Conservation (phyloP, 30 jellyfish, hydroid and myxozoan genomes). For the Turritopsis dohrnii region DNA sequence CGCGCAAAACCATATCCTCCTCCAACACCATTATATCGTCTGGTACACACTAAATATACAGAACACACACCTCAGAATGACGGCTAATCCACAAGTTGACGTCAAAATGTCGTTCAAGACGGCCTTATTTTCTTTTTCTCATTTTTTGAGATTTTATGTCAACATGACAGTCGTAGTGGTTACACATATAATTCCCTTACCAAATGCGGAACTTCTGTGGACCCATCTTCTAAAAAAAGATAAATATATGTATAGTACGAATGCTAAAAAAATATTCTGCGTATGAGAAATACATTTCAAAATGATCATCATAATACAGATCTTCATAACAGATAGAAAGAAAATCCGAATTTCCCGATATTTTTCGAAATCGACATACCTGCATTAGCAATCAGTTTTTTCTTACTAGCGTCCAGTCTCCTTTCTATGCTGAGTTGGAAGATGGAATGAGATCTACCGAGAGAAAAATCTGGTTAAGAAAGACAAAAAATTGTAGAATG, state of each 20-base stretch:
- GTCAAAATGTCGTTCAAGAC: background rate
- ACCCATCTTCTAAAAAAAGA: background rate
- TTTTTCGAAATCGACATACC: background rate
- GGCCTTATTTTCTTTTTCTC: background rate
- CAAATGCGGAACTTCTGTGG: constrained; percentile 15
- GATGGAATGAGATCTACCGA: constrained; percentile 86
- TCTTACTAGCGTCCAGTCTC: constrained; percentile 34
- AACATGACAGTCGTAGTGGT: background rate
- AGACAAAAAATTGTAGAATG: background rate
- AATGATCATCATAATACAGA: no score
- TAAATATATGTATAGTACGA: no score
- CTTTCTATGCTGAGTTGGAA: constrained; percentile 78
- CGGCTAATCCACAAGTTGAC: background rate
- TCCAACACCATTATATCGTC: constrained; percentile 44
- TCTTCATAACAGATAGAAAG: background rate
- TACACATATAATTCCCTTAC: background rate
- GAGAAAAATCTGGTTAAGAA: background rate
- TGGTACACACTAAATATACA: background rate
- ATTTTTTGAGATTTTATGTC: background rate
- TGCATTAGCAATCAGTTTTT: constrained; percentile 1
- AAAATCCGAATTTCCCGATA: background rate
- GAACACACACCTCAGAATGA: background rate
- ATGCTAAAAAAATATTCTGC: no score
- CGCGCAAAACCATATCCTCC: constrained; percentile 78
- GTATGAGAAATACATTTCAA: background rate